phyloP scores from a whole-genome alignment of 2,113 vertebrate genomes.

The Brachypteracias leptosomus region DNA sequence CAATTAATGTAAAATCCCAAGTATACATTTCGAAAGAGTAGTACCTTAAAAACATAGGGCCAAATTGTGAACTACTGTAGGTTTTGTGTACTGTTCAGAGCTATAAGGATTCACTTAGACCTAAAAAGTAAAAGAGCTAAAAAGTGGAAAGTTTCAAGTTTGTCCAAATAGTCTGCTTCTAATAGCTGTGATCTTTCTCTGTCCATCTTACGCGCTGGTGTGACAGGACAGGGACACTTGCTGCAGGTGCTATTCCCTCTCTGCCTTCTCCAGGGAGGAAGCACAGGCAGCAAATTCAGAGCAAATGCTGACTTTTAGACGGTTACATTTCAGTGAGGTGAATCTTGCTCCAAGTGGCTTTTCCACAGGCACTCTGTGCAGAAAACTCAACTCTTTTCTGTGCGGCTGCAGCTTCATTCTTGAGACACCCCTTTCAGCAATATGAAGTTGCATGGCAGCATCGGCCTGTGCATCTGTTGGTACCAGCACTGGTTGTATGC shows the following conservation, averaged over 20 bases:
- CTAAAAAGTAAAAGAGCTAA: not conserved
- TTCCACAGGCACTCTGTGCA: not conserved
- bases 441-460: rapidly evolving
- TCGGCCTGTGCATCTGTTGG: not conserved
- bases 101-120: not conserved
- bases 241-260: not conserved
- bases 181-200: not conserved
- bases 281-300: not conserved
- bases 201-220: not conserved
- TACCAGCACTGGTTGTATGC: not conserved
- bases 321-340: not conserved
- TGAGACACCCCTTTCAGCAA: not conserved
- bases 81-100: not conserved
- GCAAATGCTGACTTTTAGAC: rapidly evolving
- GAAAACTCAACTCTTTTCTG: not conserved
- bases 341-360: not conserved
- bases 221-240: not conserved
- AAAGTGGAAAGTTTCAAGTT: not conserved
- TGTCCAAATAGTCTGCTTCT: not conserved
- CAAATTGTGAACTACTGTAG: not conserved
- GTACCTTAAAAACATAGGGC: not conserved
- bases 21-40: not conserved
- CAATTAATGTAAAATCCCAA: not conserved
- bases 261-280: not conserved
- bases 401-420: not conserved